phyloP scores from a whole-genome alignment of 2,797 vertebrate species.

The Buceros bicornis region DNA sequence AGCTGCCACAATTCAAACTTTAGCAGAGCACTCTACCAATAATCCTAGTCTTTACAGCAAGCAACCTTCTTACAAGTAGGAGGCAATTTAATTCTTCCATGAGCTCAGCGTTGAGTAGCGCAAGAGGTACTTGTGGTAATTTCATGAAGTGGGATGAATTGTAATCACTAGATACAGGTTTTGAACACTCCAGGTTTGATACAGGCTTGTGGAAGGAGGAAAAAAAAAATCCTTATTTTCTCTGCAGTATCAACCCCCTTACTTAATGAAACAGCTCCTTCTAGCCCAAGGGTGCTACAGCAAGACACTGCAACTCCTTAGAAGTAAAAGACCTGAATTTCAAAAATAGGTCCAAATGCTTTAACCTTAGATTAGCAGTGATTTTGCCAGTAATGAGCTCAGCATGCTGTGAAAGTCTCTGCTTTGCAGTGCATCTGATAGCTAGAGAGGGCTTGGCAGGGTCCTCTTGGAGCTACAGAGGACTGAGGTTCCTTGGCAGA shows the following conservation, averaged over 20 bases:
- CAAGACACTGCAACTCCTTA: neutral
- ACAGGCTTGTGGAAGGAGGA: neutral
- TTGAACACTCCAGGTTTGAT: conserved; percentile 12
- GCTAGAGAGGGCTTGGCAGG: neutral
- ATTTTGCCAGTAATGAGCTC: neutral
- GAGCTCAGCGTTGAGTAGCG: conserved; percentile 9
- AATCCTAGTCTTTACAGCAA: conserved; percentile 39
- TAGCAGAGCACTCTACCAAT: neutral
- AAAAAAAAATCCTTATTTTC: neutral
- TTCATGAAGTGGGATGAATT: conserved; percentile 48
- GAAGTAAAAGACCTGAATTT: neutral
- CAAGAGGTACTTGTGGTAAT: conserved; percentile 43
- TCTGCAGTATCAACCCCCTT: neutral
- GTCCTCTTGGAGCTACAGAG: neutral
- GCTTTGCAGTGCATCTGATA: neutral
- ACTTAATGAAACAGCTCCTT: neutral
- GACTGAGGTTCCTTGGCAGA: neutral
- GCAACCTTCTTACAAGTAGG: conserved; percentile 22
- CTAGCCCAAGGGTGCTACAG: neutral
- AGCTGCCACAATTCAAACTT: conserved; percentile 3
- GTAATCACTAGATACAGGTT: neutral
- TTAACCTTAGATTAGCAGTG: neutral
- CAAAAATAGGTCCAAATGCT: neutral
- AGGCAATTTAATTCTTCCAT: conserved; percentile 58
- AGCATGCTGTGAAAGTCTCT: neutral